A percentile compares a stretch with the other conserved stretches of the same genome.
Evolutionary conservation across 2,888 invertebrate genomes (phyloP).

Genomic region (Acanthosepion lycidas): DNA sequence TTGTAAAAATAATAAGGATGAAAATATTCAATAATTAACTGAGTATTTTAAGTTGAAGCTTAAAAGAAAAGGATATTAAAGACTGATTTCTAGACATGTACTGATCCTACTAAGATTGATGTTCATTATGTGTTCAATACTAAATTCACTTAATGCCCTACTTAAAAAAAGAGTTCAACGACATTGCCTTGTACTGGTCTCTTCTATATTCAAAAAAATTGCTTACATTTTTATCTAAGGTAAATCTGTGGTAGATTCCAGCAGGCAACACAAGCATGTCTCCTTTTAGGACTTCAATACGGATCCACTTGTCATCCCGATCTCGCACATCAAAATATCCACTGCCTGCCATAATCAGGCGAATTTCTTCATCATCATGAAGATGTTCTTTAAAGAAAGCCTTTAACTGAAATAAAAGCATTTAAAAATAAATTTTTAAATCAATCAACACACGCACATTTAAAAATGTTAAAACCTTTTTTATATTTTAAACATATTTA

Average conservation of each 20-base stretch:
- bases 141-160: too few species aligned
- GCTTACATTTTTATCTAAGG: slow-evolving; percentile 80
- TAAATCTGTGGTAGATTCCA: slow-evolving; percentile 96
- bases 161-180: too few species aligned
- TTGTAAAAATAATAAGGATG: too few species aligned
- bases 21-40: too few species aligned
- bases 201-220: background rate
- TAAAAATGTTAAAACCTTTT: too few species aligned
- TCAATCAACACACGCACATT: background rate
- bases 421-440: background rate
- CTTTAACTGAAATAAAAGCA: slow-evolving; percentile 78
- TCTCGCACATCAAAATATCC: slow-evolving; percentile 97
- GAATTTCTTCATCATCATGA: slow-evolving; percentile 95
- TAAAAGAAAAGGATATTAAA: too few species aligned
- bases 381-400: slow-evolving; percentile 92
- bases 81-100: too few species aligned
- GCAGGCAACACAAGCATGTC: slow-evolving; percentile 93
- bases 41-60: too few species aligned
- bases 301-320: slow-evolving; percentile 88
- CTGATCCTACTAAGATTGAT: too few species aligned
- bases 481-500: too few species aligned
- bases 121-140: too few species aligned
- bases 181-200: too few species aligned
- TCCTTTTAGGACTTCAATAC: slow-evolving; percentile 87
- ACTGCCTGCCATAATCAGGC: slow-evolving; percentile 88